These are phyloP conservation scores for Ochropleura leucogaster DNA, from an alignment of 2,888 invertebrate genomes.

Conservation along the genomic window DNA sequence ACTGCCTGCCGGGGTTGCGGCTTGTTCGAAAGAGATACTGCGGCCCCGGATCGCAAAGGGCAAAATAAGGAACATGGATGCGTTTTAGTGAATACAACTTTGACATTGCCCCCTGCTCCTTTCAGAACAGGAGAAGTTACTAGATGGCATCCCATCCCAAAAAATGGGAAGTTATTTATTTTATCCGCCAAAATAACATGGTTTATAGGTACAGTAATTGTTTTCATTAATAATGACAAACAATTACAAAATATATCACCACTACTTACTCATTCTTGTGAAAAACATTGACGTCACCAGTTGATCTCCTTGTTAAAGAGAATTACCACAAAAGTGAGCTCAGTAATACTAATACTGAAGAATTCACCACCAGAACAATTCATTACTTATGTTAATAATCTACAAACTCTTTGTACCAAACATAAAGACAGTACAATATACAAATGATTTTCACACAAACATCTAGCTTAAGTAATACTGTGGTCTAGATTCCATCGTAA, in stretches of 20 bases:
- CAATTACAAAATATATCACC: background rate
- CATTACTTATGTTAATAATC: constrained; percentile 17
- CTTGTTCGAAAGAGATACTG: too few species aligned
- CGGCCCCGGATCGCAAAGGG: too few species aligned
- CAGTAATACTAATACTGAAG: background rate
- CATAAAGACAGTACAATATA: background rate
- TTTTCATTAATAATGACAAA: constrained; percentile 1
- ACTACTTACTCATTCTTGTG: constrained; percentile 2
- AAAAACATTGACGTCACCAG: constrained; percentile 24
- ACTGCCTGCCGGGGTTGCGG: too few species aligned
- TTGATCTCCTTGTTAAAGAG: background rate
- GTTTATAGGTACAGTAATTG: background rate
- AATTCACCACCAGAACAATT: background rate
- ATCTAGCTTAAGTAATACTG: background rate
- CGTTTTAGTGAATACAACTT: too few species aligned
- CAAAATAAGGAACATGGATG: too few species aligned
- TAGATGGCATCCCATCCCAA: too few species aligned
- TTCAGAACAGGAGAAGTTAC: too few species aligned
- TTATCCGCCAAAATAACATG: background rate
- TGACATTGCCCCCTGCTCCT: too few species aligned
- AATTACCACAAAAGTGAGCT: constrained; percentile 27
- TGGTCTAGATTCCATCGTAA: background rate
- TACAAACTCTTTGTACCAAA: constrained; percentile 8
- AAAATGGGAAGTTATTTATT: too few species aligned
- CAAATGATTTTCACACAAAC: constrained; percentile 3